These are phyloP conservation scores for Sphinx pinastri DNA, from an alignment of 2,888 invertebrate species.

Conservation along the genomic window DNA sequence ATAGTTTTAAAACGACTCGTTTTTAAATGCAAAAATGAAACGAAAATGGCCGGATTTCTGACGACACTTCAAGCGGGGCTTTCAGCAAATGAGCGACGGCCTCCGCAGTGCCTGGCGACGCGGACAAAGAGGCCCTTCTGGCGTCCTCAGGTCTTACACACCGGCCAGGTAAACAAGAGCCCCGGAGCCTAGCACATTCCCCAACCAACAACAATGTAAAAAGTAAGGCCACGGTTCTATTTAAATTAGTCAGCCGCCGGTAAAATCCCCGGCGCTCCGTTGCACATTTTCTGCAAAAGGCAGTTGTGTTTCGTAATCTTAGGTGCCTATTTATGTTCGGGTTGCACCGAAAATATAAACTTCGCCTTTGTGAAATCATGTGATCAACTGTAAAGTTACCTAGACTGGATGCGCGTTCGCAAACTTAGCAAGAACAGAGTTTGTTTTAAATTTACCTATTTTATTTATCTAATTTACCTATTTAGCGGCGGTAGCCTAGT, in stretches of 20 bases:
- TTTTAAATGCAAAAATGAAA: constrained; percentile 52
- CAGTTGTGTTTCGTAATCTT: constrained; percentile 28
- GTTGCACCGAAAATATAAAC: neutral
- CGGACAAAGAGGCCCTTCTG: constrained; percentile 66
- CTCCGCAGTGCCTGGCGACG: constrained; percentile 49
- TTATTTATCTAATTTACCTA: too few relatives aligned
- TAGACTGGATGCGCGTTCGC: too few relatives aligned
- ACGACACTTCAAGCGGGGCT: constrained; percentile 67
- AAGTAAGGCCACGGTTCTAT: constrained; percentile 47
- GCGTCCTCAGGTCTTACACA: constrained; percentile 50
- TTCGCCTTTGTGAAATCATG: neutral
- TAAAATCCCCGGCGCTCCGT: constrained; percentile 46
- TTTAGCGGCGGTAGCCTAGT: too few relatives aligned
- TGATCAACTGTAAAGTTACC: too few relatives aligned
- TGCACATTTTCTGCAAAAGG: constrained; percentile 57
- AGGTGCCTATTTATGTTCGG: constrained; percentile 18
- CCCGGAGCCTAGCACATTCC: constrained; percentile 38
- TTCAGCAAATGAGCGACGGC: constrained; percentile 76
- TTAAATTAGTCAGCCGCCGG: constrained; percentile 46
- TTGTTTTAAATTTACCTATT: too few relatives aligned
- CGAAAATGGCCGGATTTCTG: constrained; percentile 65
- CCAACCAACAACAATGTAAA: constrained; percentile 44
- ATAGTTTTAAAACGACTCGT: constrained; percentile 45
- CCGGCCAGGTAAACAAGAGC: constrained; percentile 41
- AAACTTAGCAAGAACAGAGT: too few relatives aligned